Evolutionary conservation across 1,140 invertebrate genomes (phyloP), one percentile per base, ranked within the genome.

Genomic region (Mamestra configurata): DNA sequence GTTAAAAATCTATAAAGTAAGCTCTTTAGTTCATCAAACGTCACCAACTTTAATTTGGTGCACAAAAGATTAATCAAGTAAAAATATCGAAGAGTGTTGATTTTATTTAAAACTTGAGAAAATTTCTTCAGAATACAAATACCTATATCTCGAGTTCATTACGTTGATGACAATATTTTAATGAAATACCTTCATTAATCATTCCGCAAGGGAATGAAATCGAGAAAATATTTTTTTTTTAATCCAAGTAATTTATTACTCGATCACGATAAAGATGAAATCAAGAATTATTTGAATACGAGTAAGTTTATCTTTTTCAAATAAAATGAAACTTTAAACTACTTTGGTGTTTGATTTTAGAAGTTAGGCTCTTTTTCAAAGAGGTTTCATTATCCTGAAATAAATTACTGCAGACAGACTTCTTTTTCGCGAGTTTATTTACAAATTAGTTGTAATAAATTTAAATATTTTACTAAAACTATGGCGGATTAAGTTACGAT

Each of bases 151-250:
- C 57, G 15, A 1, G 7, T 27, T 61, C 27, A 61, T 61, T 61
- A 61, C 22, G 24, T 61, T 61, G 27, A 61, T 61, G 57, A 35
- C 27, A 61, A 61, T 61, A 61, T 61, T 61, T 61, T 59, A 59
- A 59, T 59, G 55, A 59, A 59, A 24, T 31, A 15, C 55, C 55
- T 59, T 15, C 55, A 59, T 59, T 59, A 15, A 59, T 59, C 27
- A 59, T 59, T 59, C 27, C 24, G 55, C 24, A 31, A 31, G 11
- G 24, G 55, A 31, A n/a, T 59, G 55, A 59, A 59, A 59, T 57
- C 22, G 20, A 31, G 55, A 59, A 68, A 68, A 68, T 7, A 66
- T 22, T 20, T 46, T 43, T 43, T 68, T 68, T 68, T 68, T 43
- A 53, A 6, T 20, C n/a, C 7, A 40, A 3, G 24, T 31, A 31